Evolutionary conservation across 2,888 invertebrate genomes (phyloP).

Genomic region (Limnephilus marmoratus): DNA sequence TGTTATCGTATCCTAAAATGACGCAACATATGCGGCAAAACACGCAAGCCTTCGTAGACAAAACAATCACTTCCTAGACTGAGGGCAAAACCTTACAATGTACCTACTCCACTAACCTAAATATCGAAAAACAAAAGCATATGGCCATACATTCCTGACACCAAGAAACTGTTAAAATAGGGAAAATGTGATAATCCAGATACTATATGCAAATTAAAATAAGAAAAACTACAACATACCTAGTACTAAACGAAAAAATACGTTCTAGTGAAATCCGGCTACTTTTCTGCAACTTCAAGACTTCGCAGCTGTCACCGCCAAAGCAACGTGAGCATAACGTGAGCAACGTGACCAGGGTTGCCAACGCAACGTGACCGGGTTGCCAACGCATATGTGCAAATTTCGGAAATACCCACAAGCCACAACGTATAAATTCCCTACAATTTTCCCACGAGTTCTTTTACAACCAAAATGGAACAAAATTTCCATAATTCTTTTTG

Average conservation of each 20-base stretch:
- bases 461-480: no score
- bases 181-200: neutral
- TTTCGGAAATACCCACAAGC: no score
- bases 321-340: conserved; percentile 14
- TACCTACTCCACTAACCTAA: conserved; percentile 40
- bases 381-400: no score
- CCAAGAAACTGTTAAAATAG: neutral
- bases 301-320: neutral
- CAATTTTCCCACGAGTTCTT: no score
- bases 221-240: neutral
- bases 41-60: conserved; percentile 12
- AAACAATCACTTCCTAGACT: conserved; percentile 46
- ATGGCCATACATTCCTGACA: neutral
- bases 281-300: neutral
- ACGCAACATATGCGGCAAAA: conserved; percentile 34
- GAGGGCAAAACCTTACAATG: neutral
- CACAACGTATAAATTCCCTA: no score
- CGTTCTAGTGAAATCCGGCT: neutral
- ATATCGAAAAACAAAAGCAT: conserved; percentile 29
- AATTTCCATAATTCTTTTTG: no score
- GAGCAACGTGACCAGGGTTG: no score
- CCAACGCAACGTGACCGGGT: no score
- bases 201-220: neutral
- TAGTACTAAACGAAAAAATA: neutral
- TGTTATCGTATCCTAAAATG: neutral